These are phyloP conservation scores for Aphaenogaster floridana DNA, from an alignment of 1,140 invertebrate species.

Conservation along the genomic window DNA sequence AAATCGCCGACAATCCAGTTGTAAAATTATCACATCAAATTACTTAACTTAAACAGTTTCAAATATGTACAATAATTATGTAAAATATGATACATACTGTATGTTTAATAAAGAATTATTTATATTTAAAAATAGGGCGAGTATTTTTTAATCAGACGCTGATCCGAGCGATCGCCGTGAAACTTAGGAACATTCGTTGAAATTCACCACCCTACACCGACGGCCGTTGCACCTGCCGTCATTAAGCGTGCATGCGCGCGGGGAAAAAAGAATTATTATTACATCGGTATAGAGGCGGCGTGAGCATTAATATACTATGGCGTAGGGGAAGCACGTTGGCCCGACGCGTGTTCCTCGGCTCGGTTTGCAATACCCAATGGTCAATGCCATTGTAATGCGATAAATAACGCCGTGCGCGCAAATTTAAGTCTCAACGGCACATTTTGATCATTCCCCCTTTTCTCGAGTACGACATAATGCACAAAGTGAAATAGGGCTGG, in stretches of 20 bases:
- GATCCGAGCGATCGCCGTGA: not conserved
- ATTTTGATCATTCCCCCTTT: slow-evolving; percentile 37
- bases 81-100: not conserved
- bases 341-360: slow-evolving; percentile 53
- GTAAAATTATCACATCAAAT: not conserved
- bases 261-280: slow-evolving; percentile 57
- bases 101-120: not conserved
- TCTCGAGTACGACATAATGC: slow-evolving; percentile 1
- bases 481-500: not conserved
- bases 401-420: slow-evolving; percentile 15
- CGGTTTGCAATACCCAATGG: not conserved
- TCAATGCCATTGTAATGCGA: slow-evolving; percentile 34
- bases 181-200: slow-evolving; percentile 35
- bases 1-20: not conserved
- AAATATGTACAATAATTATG: not conserved
- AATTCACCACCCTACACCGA: slow-evolving; percentile 38
- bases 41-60: not conserved
- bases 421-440: slow-evolving; percentile 35
- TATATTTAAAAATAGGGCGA: not conserved
- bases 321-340: slow-evolving; percentile 24
- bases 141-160: not conserved
- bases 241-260: slow-evolving; percentile 54
- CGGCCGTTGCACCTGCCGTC: slow-evolving; percentile 53
- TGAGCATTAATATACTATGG: slow-evolving; percentile 60
- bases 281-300: slow-evolving; percentile 40